These are phyloP conservation scores for Syrrhaptes paradoxus DNA, from an alignment of 2,113 vertebrate genomes.

Conservation along the genomic window DNA sequence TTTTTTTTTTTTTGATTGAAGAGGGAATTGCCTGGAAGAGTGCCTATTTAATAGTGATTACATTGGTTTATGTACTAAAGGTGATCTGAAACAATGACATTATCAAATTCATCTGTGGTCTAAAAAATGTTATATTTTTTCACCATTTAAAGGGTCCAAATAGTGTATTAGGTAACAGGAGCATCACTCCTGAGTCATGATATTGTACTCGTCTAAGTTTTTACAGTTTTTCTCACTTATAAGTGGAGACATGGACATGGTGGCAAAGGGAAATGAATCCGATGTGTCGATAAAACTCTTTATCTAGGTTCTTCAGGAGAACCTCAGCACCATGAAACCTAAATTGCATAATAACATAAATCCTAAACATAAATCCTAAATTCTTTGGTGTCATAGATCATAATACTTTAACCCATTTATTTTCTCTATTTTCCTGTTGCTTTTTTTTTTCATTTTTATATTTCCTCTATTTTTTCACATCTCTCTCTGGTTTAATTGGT, in stretches of 20 bases:
- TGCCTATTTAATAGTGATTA: background rate
- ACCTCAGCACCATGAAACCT: background rate
- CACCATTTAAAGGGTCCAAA: background rate
- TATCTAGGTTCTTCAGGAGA: background rate
- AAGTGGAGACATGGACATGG: background rate
- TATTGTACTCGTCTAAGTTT: background rate
- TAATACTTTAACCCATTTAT: background rate
- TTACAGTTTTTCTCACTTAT: background rate
- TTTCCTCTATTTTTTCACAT: background rate
- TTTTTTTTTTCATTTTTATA: background rate
- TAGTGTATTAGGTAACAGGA: background rate
- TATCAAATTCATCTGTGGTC: background rate
- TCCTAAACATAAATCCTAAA: background rate
- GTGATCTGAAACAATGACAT: background rate
- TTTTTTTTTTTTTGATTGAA: background rate
- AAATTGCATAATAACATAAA: background rate
- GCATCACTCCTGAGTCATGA: background rate
- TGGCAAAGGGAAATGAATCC: background rate
- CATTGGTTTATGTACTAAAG: background rate
- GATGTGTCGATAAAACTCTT: background rate
- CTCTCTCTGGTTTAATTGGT: background rate
- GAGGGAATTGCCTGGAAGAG: background rate
- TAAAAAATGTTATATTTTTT: background rate
- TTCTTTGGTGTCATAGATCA: background rate
- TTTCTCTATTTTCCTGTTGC: background rate